These are phyloP conservation scores for Lethocerus indicus DNA, from an alignment of 1,140 invertebrate species.

Conservation along the genomic window DNA sequence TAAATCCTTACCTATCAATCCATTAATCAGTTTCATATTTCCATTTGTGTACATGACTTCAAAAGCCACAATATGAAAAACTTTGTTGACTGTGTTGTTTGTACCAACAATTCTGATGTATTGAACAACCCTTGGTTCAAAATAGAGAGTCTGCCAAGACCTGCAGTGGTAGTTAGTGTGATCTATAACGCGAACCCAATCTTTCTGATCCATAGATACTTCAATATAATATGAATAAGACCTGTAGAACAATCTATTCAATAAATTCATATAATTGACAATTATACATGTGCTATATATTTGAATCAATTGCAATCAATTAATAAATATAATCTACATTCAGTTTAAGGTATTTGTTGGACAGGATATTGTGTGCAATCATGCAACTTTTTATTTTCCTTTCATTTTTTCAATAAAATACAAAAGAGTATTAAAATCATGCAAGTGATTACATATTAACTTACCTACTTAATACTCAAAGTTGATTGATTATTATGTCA, in stretches of 20 bases:
- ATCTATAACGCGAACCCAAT: constrained; percentile 87
- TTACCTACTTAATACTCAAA: too few relatives aligned
- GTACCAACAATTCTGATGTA: constrained; percentile 86
- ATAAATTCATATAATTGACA: neutral
- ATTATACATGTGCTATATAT: too few relatives aligned
- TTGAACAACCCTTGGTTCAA: constrained; percentile 70
- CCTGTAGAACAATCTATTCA: constrained; percentile 24
- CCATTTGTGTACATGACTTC: constrained; percentile 73
- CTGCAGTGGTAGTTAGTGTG: constrained; percentile 82
- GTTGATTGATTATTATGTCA: too few relatives aligned
- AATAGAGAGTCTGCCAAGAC: constrained; percentile 93
- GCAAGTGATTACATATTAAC: too few relatives aligned
- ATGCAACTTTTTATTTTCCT: too few relatives aligned
- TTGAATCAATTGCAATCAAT: too few relatives aligned
- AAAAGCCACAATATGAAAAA: constrained; percentile 85
- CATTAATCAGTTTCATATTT: constrained; percentile 54
- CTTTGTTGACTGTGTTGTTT: constrained; percentile 89
- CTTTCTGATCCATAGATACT: constrained; percentile 87
- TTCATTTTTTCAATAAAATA: too few relatives aligned
- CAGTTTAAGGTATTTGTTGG: too few relatives aligned
- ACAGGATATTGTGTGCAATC: too few relatives aligned
- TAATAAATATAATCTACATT: too few relatives aligned
- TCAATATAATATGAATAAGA: constrained; percentile 96
- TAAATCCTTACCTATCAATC: constrained; percentile 30
- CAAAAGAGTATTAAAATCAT: too few relatives aligned